Conservation (phyloP, 2,113 vertebrate genomes). For the Haliaeetus leucogaster region DNA sequence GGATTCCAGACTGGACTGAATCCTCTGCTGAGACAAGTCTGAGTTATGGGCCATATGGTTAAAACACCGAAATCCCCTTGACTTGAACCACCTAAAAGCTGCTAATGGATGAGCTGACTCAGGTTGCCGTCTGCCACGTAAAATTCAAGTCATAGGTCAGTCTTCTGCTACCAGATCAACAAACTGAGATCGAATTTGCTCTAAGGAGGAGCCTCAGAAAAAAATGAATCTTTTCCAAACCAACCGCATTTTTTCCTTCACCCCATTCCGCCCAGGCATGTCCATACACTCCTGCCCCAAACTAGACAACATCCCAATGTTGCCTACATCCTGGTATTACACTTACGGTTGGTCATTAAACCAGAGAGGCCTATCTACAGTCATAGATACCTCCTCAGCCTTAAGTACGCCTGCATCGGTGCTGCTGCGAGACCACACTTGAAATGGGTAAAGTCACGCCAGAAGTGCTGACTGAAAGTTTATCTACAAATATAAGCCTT, state of each 20-base stretch:
- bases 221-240: rapidly evolving
- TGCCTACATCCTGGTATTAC: background rate
- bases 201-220: background rate
- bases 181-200: background rate
- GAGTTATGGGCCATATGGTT: background rate
- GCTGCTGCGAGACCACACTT: background rate
- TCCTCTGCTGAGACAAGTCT: background rate
- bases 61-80: background rate
- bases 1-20: background rate
- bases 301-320: rapidly evolving
- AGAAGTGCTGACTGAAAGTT: background rate
- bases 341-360: background rate
- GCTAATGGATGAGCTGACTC: background rate
- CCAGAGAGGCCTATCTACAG: background rate
- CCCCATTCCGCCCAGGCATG: rapidly evolving
- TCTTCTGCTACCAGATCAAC: background rate
- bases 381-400: background rate
- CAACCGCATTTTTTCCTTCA: background rate
- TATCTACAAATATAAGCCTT: background rate
- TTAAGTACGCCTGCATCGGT: background rate
- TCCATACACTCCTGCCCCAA: background rate
- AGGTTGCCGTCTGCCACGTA: background rate
- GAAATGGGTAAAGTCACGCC: too few species aligned
- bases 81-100: background rate
- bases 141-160: background rate